Evolutionary conservation across 2,888 invertebrate genomes (phyloP).

Genomic region (Chymomyza amoena): DNA sequence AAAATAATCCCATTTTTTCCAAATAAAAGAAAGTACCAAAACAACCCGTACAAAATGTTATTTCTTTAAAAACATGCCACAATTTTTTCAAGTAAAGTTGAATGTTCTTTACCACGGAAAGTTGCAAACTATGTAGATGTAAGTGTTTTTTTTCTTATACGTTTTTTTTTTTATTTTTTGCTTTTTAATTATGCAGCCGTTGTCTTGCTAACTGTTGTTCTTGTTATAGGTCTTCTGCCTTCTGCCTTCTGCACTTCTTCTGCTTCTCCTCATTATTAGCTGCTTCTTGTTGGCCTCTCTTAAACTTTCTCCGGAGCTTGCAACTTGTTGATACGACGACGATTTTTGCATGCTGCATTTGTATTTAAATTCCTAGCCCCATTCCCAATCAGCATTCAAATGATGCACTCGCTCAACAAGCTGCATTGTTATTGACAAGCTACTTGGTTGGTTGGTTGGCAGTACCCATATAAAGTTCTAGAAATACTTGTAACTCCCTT

Average conservation of each 20-base stretch:
- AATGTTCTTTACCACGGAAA: too few relatives aligned
- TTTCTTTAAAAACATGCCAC: too few relatives aligned
- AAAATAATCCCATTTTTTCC: too few relatives aligned
- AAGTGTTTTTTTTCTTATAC: too few relatives aligned
- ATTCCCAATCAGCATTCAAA: conserved; percentile 55
- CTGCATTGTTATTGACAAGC: background rate
- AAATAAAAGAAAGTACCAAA: too few relatives aligned
- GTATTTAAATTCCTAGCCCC: conserved; percentile 65
- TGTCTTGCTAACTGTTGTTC: conserved; percentile 33
- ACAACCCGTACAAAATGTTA: too few relatives aligned
- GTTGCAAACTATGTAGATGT: too few relatives aligned
- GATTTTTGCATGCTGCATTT: conserved; percentile 62
- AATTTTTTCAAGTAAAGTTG: too few relatives aligned
- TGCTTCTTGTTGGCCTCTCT: background rate
- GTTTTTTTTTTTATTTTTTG: background rate
- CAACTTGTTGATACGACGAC: conserved; percentile 29
- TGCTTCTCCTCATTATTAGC: background rate
- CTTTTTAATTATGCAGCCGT: conserved; percentile 65
- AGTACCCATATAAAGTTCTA: too few relatives aligned
- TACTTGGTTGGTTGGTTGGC: too few relatives aligned
- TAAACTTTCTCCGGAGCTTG: background rate
- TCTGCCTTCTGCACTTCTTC: too few relatives aligned
- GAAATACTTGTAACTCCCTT: too few relatives aligned
- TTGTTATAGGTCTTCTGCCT: background rate
- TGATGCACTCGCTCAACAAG: background rate